phyloP scores from a whole-genome alignment of 2,888 invertebrate genomes.

The Yponomeuta plumbellus region DNA sequence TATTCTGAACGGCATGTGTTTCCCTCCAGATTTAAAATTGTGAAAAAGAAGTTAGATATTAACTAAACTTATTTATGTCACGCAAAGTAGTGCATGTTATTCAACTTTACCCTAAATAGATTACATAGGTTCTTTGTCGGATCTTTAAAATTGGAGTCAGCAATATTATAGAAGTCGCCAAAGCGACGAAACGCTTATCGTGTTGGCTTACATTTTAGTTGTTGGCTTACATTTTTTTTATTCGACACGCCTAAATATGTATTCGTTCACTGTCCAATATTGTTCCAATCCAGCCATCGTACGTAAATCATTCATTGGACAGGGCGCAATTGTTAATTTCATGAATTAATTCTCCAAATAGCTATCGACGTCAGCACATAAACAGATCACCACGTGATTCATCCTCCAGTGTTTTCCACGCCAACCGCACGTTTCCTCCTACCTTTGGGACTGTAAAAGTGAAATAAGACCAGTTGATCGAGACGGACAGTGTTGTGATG shows the following conservation, averaged over 20 bases:
- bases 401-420: not conserved
- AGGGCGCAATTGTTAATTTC: too few relatives aligned
- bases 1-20: not conserved
- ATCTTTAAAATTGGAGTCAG: not conserved
- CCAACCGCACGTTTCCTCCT: not conserved
- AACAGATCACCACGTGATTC: not conserved
- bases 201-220: not conserved
- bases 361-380: not conserved
- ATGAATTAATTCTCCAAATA: not conserved
- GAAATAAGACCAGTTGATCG: not conserved
- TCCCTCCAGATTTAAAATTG: not conserved
- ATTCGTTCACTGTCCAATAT: too few relatives aligned
- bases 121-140: not conserved
- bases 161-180: not conserved
- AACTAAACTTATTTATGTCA: not conserved
- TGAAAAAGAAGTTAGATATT: not conserved
- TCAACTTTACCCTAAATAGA: not conserved
- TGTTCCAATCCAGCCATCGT: too few relatives aligned
- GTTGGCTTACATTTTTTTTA: too few relatives aligned
- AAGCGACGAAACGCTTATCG: not conserved
- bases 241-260: too few relatives aligned
- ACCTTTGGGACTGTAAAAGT: not conserved
- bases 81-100: not conserved
- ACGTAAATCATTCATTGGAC: too few relatives aligned
- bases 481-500: conserved; percentile 5